phyloP scores from a whole-genome alignment of 2,113 vertebrate species.

The Triplophysa rosa region DNA sequence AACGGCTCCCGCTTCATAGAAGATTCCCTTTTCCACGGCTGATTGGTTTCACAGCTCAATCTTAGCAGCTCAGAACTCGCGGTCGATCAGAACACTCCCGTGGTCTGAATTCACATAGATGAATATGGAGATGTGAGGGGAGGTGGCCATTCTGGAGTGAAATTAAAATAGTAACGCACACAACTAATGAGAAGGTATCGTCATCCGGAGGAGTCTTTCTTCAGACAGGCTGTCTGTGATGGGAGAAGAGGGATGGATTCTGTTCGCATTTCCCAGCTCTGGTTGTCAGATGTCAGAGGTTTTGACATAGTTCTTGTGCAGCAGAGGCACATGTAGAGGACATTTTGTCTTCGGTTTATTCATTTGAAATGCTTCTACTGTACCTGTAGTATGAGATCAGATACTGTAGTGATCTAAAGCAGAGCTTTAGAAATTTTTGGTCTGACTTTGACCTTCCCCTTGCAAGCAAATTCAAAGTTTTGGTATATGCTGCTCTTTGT shows the following conservation, averaged over 20 bases:
- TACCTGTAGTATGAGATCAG: neutral
- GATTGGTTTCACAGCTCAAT: conserved; percentile 49
- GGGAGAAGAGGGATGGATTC: neutral
- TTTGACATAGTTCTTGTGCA: neutral
- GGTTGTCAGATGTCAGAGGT: conserved; percentile 20
- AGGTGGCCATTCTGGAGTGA: neutral
- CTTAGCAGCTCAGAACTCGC: neutral
- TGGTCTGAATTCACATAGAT: conserved; percentile 4
- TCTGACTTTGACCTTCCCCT: too few relatives aligned
- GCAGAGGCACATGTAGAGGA: neutral
- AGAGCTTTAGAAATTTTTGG: too few relatives aligned
- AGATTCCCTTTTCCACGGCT: conserved; percentile 3
- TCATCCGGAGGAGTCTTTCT: neutral
- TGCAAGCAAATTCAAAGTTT: too few relatives aligned
- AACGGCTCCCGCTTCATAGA: conserved; percentile 3
- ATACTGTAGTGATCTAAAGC: neutral
- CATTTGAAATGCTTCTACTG: neutral
- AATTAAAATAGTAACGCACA: neutral
- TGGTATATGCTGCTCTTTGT: neutral
- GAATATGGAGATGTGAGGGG: conserved; percentile 40
- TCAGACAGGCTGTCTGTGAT: neutral
- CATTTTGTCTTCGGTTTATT: neutral
- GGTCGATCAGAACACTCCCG: conserved; percentile 25
- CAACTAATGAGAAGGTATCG: neutral
- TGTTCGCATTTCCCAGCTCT: neutral